Evolutionary conservation across 2,113 vertebrate genomes (phyloP), one percentile per base, ranked within the genome.

Genomic region (Sialia sialis): DNA sequence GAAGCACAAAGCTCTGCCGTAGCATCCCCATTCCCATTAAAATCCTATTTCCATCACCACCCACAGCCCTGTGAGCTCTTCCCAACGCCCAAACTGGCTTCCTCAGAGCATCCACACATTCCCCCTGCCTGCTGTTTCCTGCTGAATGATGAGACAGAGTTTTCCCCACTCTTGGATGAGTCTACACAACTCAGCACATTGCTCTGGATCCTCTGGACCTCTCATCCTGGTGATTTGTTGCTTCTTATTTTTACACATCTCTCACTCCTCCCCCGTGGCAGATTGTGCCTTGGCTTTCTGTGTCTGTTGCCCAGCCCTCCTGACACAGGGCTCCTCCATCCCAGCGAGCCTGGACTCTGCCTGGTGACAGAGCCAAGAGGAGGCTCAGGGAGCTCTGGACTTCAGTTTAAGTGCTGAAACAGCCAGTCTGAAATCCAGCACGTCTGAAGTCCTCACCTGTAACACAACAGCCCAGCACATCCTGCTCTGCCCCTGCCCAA

Each of bases 1-100:
- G 68, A 73, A 91, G 60, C 76, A 27, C 64, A 56, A 22, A 75
- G 32, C 55, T 46, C 13, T 0, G 0, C n/a, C 0, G 7, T 4
- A 56, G 63, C 70, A 82, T 56, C 56, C 19, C 91, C 54, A 16
- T 46, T 38, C 59, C 55, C 43, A 30, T 32, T 19, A 64, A 34
- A 85, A 89, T 7, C 20, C 58, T 72, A 75, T 86, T 95, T 80
- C 91, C n/a, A 90, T 87, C 83, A 51, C 60, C 90, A 68, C 85
- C 85, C 90, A 58, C 84, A 56, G 43, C 67, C 38, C 60, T 5
- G 30, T 0, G 51, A 84, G 84, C 60, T 76, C 51, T 93, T 94
- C 80, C 78, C 1, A 4, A 76, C 1, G 7, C 92, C 62, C 80
- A 60, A 46, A 67, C 20, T 1, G 9, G 55, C 26, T 92, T 80